Conservation (phyloP, 2,888 invertebrate genomes). For the Syrista parreyssii region DNA sequence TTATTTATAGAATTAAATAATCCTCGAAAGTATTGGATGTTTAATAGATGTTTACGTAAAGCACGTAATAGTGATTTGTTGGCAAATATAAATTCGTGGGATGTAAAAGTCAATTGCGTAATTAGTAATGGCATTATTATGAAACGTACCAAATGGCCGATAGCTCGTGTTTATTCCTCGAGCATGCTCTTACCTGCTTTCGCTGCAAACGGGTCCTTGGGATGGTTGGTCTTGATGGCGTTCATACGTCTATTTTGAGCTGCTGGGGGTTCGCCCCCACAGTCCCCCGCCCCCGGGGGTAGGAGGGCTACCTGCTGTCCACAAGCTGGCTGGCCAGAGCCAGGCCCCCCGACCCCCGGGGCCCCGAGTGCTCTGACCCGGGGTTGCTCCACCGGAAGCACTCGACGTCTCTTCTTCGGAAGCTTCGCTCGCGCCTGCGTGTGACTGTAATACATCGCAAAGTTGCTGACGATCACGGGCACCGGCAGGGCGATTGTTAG, state of each 20-base stretch:
- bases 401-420: conserved; percentile 97
- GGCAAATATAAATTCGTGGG: background rate
- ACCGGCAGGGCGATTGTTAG: conserved; percentile 98
- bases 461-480: conserved; percentile 99
- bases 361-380: conserved; percentile 65
- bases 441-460: conserved; percentile 96
- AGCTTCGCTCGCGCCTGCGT: conserved; percentile 97
- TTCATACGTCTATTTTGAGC: conserved; percentile 83
- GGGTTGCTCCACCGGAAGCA: conserved; percentile 94
- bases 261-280: conserved; percentile 68
- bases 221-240: conserved; percentile 88
- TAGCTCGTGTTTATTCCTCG: conserved; percentile 11
- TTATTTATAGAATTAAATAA: background rate
- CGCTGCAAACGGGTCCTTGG: conserved; percentile 82
- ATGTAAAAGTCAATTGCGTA: background rate
- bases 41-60: background rate
- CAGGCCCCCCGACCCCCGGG: conserved; percentile 59
- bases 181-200: conserved; percentile 77
- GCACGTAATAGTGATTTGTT: background rate
- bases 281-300: conserved; percentile 31
- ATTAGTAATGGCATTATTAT: background rate
- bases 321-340: conserved; percentile 50
- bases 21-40: background rate
- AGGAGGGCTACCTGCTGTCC: conserved; percentile 37
- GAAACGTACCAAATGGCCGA: background rate